These are phyloP conservation scores for Cathartes aura DNA, from an alignment of 2,113 vertebrate species.

Conservation along the genomic window DNA sequence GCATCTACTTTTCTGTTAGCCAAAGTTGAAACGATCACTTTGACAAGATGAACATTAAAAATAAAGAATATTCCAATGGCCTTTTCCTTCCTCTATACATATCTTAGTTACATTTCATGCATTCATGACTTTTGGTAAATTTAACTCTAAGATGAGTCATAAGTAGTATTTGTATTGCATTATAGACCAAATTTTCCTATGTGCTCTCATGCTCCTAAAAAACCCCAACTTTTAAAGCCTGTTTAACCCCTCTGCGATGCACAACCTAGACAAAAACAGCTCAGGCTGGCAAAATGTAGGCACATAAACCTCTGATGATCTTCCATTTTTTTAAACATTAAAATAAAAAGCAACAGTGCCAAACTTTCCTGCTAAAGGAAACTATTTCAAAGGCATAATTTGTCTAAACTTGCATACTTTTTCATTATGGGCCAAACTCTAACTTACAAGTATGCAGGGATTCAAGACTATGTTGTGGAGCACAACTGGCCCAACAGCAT, in stretches of 20 bases:
- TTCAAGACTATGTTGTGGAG: neutral
- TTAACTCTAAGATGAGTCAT: conserved; percentile 61
- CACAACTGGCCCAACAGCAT: neutral
- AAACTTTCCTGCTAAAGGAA: neutral
- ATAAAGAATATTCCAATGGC: conserved; percentile 41
- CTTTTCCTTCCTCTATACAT: conserved; percentile 59
- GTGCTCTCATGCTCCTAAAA: conserved; percentile 4
- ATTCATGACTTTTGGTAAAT: conserved; percentile 63
- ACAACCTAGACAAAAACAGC: conserved; percentile 8
- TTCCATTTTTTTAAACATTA: neutral
- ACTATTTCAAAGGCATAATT: neutral
- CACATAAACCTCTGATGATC: neutral
- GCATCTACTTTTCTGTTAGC: conserved; percentile 54
- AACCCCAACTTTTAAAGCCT: neutral
- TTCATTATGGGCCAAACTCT: neutral
- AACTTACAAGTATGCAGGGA: neutral
- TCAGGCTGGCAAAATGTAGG: conserved; percentile 34
- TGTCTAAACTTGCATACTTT: neutral
- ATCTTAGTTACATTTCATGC: conserved; percentile 62
- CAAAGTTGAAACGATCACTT: neutral
- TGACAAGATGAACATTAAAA: conserved; percentile 28
- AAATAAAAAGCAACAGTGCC: neutral
- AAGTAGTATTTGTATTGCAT: conserved; percentile 48
- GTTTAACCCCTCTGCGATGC: neutral
- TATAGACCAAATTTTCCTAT: conserved; percentile 22